A percentile compares a stretch with the other conserved stretches of the same genome.
Evolutionary conservation across 2,113 vertebrate genomes (phyloP).

Genomic region (Tragelaphus scriptus): DNA sequence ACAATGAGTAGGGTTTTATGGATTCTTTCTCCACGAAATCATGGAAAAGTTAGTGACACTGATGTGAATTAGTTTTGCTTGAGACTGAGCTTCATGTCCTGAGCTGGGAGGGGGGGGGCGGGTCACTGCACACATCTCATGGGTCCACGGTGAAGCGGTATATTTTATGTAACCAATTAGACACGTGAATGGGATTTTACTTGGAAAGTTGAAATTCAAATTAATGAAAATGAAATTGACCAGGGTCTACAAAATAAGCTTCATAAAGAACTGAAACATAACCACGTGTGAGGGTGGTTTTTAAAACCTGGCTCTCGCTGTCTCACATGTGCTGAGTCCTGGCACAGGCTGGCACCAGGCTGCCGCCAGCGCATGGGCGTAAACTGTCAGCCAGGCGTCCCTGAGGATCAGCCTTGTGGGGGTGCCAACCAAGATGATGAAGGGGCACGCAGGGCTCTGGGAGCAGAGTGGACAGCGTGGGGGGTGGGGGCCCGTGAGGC

Average conservation of each 20-base stretch:
- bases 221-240: fast-evolving
- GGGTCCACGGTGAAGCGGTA: not conserved
- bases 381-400: not conserved
- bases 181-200: not conserved
- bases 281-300: fast-evolving
- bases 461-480: fast-evolving
- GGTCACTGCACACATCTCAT: fast-evolving
- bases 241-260: not conserved
- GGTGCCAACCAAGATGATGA: not conserved
- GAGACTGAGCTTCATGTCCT: fast-evolving
- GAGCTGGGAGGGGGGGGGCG: fast-evolving
- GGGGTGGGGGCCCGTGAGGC: not conserved
- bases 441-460: not conserved
- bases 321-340: not conserved
- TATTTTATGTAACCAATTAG: fast-evolving
- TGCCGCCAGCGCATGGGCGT: not conserved
- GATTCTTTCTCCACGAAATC: too few species aligned
- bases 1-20: fast-evolving
- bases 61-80: too few species aligned
- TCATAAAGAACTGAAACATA: fast-evolving
- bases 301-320: fast-evolving
- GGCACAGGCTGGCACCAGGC: not conserved
- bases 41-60: too few species aligned
- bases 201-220: not conserved
- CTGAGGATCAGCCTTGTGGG: not conserved